Percentiles rank a stretch among this genome's conserved stretches.
phyloP scores from a whole-genome alignment of 1,140 invertebrate genomes.

The Physella acuta region DNA sequence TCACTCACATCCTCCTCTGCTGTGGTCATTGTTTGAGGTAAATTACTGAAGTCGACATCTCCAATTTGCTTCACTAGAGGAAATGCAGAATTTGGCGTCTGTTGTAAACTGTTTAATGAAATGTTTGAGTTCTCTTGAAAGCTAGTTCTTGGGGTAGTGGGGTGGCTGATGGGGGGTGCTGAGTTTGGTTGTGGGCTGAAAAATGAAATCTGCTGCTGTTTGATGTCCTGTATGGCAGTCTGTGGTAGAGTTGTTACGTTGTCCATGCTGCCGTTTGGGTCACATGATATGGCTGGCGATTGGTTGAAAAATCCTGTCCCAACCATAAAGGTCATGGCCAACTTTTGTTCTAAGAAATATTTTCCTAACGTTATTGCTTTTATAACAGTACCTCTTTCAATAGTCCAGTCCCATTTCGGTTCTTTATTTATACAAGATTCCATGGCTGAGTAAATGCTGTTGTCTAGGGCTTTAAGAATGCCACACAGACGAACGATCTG shows the following conservation, averaged over 20 bases:
- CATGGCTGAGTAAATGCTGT: background rate
- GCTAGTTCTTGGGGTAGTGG: background rate
- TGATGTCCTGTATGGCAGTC: slow-evolving; percentile 4
- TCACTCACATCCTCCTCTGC: slow-evolving; percentile 30
- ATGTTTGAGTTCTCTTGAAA: background rate
- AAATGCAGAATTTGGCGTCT: slow-evolving; percentile 7
- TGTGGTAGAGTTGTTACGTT: slow-evolving; percentile 16
- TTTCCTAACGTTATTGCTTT: slow-evolving; percentile 32
- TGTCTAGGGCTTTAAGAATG: slow-evolving; percentile 31
- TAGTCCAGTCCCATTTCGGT: slow-evolving; percentile 29
- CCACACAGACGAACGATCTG: slow-evolving; percentile 35
- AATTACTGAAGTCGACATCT: slow-evolving; percentile 20
- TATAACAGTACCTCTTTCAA: slow-evolving; percentile 25
- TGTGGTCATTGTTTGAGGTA: slow-evolving; percentile 27
- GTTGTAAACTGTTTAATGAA: background rate
- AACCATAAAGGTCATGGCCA: slow-evolving; percentile 37
- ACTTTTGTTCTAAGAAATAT: slow-evolving; percentile 40
- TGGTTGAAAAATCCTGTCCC: slow-evolving; percentile 30
- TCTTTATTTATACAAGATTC: background rate
- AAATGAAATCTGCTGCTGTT: background rate
- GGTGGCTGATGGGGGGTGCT: background rate
- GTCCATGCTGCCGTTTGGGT: slow-evolving; percentile 1
- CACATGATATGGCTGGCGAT: background rate
- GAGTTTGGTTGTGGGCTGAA: background rate
- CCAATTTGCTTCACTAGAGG: slow-evolving; percentile 2